Evolutionary conservation across 2,113 vertebrate genomes (phyloP), one percentile per base, ranked within the genome.

Genomic region (Strix uralensis): DNA sequence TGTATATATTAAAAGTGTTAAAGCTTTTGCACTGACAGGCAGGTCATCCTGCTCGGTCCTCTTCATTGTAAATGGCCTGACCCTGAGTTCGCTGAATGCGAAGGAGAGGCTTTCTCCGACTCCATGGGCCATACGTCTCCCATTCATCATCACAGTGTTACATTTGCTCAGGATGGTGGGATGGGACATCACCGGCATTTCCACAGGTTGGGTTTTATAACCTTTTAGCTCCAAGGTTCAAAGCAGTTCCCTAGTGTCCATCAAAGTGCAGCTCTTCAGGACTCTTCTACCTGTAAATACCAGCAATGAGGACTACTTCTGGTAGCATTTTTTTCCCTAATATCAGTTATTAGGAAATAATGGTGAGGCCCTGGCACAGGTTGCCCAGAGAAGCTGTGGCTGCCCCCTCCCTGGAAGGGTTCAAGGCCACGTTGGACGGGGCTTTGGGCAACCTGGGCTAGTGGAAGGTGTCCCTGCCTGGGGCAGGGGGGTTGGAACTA

Each of bases 81-180:
- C 10, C n/a, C 11, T 1, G 4, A 42, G 38, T 0, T 66, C 34
- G 6, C 3, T 27, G 55, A 22, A 47, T 5, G 40, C 42, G 18
- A 32, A 59, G 72, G 16, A 66, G 30, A 51, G 63, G n/a, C 7
- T 61, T 62, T 47, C 51, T 21, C 40, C 40, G 55, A 3, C 51
- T 18, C 54, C 49, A 26, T 0, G 3, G 52, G 4, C 57, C 34
- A 13, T 2, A 11, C 2, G 5, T 4, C 20, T 62, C 21, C 66
- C 40, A 23, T 22, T 52, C 65, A 13, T 14, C 47, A 2, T 3
- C 42, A 19, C 1, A 1, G 17, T 13, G n/a, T 23, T 36, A 42
- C 4, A 8, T 25, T 47, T 44, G 40, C 70, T 34, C 1, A 0
- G 32, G 15, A 38, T 29, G 26, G 36, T 27, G 42, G 71, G 46